These are phyloP conservation scores for Coreius guichenoti DNA, from an alignment of 2,797 vertebrate species.

Conservation along the genomic window DNA sequence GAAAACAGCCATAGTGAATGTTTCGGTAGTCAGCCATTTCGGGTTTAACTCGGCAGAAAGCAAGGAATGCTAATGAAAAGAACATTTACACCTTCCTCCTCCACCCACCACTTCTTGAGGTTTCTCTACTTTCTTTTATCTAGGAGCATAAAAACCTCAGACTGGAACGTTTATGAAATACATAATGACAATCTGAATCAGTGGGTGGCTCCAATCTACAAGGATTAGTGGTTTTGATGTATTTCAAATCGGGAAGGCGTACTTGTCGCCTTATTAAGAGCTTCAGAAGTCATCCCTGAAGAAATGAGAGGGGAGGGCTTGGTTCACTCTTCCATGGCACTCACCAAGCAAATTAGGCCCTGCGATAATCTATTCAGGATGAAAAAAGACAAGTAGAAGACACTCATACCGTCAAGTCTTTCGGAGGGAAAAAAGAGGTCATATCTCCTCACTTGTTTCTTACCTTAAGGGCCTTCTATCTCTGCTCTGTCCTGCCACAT, in stretches of 20 bases:
- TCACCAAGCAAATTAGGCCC: slow-evolving; percentile 77
- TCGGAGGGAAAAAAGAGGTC: slow-evolving; percentile 62
- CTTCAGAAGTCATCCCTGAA: slow-evolving; percentile 77
- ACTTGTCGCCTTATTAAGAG: slow-evolving; percentile 82
- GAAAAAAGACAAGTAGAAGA: slow-evolving; percentile 59
- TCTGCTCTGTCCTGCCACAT: slow-evolving; percentile 58
- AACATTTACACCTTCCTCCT: slow-evolving; percentile 74
- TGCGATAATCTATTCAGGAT: slow-evolving; percentile 73
- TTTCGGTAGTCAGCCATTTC: slow-evolving; percentile 62
- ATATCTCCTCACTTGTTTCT: slow-evolving; percentile 50
- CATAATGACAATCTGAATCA: slow-evolving; percentile 82
- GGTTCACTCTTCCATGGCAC: slow-evolving; percentile 72
- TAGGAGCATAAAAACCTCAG: slow-evolving; percentile 73
- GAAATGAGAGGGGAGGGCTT: slow-evolving; percentile 63
- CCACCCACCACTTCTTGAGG: slow-evolving; percentile 54
- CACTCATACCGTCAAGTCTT: slow-evolving; percentile 69
- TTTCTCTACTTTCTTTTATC: slow-evolving; percentile 63
- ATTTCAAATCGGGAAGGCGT: slow-evolving; percentile 76
- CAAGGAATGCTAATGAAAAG: slow-evolving; percentile 76
- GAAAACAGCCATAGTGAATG: slow-evolving; percentile 74
- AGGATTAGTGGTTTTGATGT: slow-evolving; percentile 80
- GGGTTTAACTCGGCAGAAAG: slow-evolving; percentile 74
- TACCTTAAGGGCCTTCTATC: slow-evolving; percentile 60
- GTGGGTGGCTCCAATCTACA: slow-evolving; percentile 79
- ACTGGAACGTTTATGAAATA: slow-evolving; percentile 82